Evolutionary conservation across 2,888 invertebrate genomes (phyloP), one percentile per base, ranked within the genome.

Genomic region (Meteorus cinctellus): DNA sequence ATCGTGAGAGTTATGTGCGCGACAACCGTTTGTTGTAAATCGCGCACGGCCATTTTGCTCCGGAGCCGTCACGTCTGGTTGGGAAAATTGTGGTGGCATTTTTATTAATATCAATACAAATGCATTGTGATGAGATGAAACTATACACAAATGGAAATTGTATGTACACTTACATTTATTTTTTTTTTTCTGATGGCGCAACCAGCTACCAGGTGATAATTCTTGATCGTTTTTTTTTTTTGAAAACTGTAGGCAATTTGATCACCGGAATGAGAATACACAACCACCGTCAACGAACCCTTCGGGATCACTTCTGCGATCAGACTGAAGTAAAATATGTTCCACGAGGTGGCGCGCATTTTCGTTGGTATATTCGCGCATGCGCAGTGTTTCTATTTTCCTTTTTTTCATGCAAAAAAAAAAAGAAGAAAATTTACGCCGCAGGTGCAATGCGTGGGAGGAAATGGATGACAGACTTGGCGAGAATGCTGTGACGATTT

Each of bases 11-110:
- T 62, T 31, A n/a, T n/a, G 31, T 16, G 62, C 29, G 41, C 65
- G 65, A 65, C 65, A 77, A 78, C 80, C 80, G 84, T 85, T 86
- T 84, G 84, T 86, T 86, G 85, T 85, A 87, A 85, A 85, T 84
- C 78, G 79, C 81, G 85, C 82, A 87, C 87, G 87, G 87, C 87
- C 87, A 88, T 88, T 85, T 88, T 88, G 87, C 86, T 81, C 78
- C 80, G 80, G 81, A 86, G 83, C 86, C 86, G 86, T 86, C 86
- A 85, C 83, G 84, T 84, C 84, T 72, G 75, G 75, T 75, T 79
- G 75, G 63, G 79, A 77, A 80, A 77, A 83, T 71, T 59, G 69
- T 55, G 34, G 34, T 31, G 59, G 59, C 36, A 27, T 66, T 55
- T 14, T 55, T 14, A 55, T 71, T 36, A 48, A 31, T 72, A 16